These are phyloP conservation scores for Trachymyrmex septentrionalis DNA, from an alignment of 1,140 invertebrate genomes.

Conservation along the genomic window DNA sequence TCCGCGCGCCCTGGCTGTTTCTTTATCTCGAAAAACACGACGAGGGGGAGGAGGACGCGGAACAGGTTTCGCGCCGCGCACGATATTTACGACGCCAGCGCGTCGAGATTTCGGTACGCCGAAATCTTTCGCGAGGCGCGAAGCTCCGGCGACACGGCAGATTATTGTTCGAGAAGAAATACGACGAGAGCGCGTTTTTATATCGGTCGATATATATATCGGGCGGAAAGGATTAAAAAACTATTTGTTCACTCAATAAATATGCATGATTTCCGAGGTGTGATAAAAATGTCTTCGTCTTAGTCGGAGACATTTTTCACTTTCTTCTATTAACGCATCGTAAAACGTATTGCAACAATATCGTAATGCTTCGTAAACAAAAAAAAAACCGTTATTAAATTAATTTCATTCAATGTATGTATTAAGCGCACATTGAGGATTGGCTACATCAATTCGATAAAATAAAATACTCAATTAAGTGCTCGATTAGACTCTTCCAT, in stretches of 20 bases:
- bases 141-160: background rate
- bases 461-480: background rate
- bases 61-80: conserved; percentile 41
- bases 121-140: conserved; percentile 25
- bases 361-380: background rate
- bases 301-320: background rate
- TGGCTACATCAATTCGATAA: background rate
- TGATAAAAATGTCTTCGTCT: conserved; percentile 14
- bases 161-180: conserved; percentile 10
- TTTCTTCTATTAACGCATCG: background rate
- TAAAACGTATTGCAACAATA: background rate
- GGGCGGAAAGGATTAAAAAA: background rate
- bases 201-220: background rate
- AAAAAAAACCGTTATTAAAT: background rate
- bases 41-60: background rate
- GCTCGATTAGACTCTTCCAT: background rate
- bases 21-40: conserved; percentile 41
- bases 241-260: conserved; percentile 13
- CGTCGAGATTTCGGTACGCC: conserved; percentile 40
- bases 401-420: background rate
- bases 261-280: background rate
- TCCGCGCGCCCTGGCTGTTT: conserved; percentile 14
- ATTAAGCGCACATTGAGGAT: background rate
- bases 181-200: background rate
- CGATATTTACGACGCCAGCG: conserved; percentile 47